Base-by-base conservation (phyloP, 1,140 invertebrate species). In the Pogonomyrmex barbatus region DNA sequence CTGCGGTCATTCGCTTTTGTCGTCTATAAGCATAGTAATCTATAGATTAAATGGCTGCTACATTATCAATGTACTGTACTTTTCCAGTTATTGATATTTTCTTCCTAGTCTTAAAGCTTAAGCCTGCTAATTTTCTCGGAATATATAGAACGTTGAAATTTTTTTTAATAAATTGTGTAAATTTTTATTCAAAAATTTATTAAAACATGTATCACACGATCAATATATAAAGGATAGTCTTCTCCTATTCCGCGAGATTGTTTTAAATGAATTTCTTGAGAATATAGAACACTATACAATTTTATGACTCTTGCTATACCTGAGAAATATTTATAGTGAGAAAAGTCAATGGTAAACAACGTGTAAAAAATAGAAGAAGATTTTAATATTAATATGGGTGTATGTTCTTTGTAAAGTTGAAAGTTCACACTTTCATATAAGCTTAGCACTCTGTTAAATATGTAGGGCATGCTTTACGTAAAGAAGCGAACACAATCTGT, bases 1-100 rank as follows among this genome's bases (percentile, higher is more conserved):
- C 47, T 1, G 75, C 85, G 90, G 91, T 93, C 91, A 92, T 93
- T 93, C 90, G 85, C 90, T 90, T 67, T 45, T 86, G 71, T 54
- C 60, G 56, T 60, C 71, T 79, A 84, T 88, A 71, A 87, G 81
- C 52, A 65, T 30, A 50, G 30, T 76, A 60, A 87, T 87, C 62
- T 54, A 84, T 84, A 70, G 30, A 75, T 33, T 76, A 62, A 73
- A 33, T 30, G 10, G 47, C 75, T 45, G 30, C 36, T 56, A 2
- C 47, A 82, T 83, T 87, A 84, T 75, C 39, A 6, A 68, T 62
- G 47, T 12, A 58, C 30, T 45, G 12, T n/a, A 39, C 12, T 30
- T 71, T 62, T 30, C 39, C 36, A 33, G 42, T 85, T 42, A 70
- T 77, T 68, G 52, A 56, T 63, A 65, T 65, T 71, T 4, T 71